Base-by-base conservation (phyloP, 2,113 vertebrate genomes). In the Bolborhynchus lineola region DNA sequence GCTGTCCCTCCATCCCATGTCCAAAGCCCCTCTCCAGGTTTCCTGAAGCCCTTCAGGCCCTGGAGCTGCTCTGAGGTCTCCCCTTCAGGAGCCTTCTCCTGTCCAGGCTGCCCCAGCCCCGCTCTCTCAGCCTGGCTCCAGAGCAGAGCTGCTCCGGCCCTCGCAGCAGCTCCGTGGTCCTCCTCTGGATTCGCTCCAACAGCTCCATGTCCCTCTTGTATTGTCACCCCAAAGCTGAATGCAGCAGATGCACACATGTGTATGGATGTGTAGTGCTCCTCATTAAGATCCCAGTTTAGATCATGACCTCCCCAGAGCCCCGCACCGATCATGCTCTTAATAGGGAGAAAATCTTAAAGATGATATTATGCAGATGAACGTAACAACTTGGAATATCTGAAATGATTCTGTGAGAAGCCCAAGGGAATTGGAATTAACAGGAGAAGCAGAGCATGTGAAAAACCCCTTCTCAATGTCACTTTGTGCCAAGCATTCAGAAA, bases 401-500 rank as follows among this genome's bases (percentile, higher is more conserved):
- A 82, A 69, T 88, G 80, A 93, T 92, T 95, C 92, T 78, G 1
- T 76, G 37, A 92, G 75, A 87, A 90, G 63, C 89, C 68, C 70
- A 63, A 49, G 82, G 78, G 88, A 94, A 55, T 53, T 76, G 37
- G 69, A 91, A 78, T 90, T 92, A 93, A 80, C 8, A 2, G 59
- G 70, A 90, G 75, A 94, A 88, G 59, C 64, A 85, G 75, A 96
- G 46, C 81, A 87, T 88, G 76, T 76, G 77, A 79, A 85, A 91
- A 67, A 82, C 80, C 3, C 5, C 44, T 24, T 69, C 71, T 82
- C 83, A 64, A 57, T 82, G 85, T 81, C 81, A 83, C 70, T 95
- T 90, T 77, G 78, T 90, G 80, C 74, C 3, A 2, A 95, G 87
- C 64, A 95, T 89, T 94, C 85, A 93, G 39, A 92, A 94, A 95